These are phyloP conservation scores for Rhopalosiphum maidis DNA, from an alignment of 1,140 invertebrate genomes.

Conservation along the genomic window DNA sequence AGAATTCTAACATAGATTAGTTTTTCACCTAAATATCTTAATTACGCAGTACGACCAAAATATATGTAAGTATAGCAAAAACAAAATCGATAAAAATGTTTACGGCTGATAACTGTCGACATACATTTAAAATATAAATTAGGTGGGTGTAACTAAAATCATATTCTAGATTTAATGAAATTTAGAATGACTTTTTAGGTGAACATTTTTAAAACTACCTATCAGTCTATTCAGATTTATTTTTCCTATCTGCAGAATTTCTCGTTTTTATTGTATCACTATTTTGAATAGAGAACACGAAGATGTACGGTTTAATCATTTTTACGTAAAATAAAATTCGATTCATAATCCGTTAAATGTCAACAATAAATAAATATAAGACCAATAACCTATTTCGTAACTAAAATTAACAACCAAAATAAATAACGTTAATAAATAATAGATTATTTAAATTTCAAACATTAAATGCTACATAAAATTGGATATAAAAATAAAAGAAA, in stretches of 20 bases:
- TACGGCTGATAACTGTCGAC: neutral
- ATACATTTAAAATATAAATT: neutral
- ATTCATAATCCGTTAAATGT: neutral
- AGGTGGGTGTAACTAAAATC: too few species aligned
- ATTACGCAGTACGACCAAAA: too few species aligned
- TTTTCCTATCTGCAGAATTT: neutral
- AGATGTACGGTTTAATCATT: neutral
- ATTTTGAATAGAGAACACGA: too few species aligned
- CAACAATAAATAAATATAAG: neutral
- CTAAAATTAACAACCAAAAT: neutral
- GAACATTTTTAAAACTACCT: too few species aligned
- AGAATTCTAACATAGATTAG: too few species aligned
- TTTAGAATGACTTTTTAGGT: neutral
- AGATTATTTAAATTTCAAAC: constrained; percentile 36
- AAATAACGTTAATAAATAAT: neutral
- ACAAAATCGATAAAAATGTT: too few species aligned
- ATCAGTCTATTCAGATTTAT: neutral
- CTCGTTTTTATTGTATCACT: too few species aligned
- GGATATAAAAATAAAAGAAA: neutral
- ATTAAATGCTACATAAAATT: neutral
- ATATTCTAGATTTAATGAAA: neutral
- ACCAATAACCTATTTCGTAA: neutral
- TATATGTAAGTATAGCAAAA: too few species aligned
- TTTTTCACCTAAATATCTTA: too few species aligned
- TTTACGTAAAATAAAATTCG: neutral